These are phyloP conservation scores for Gorsachius magnificus DNA, from an alignment of 2,797 vertebrate species.

Conservation along the genomic window DNA sequence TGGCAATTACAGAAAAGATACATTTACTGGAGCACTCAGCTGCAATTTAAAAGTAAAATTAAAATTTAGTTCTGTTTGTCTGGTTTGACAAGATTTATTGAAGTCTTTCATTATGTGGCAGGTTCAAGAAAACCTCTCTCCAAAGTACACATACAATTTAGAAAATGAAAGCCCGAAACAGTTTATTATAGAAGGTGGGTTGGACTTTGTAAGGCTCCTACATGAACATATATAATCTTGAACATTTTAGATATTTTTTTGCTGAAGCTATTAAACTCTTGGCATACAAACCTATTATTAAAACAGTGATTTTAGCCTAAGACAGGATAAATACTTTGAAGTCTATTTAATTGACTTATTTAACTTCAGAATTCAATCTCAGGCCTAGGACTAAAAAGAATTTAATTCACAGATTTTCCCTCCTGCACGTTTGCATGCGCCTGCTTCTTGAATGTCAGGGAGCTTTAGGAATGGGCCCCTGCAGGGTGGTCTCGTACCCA, in stretches of 20 bases:
- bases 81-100: conserved; percentile 38
- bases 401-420: not conserved
- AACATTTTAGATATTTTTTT: not conserved
- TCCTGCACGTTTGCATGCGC: not conserved
- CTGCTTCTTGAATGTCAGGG: not conserved
- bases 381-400: not conserved
- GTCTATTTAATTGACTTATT: not conserved
- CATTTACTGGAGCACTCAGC: not conserved
- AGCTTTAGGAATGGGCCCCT: not conserved
- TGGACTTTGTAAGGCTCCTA: conserved; percentile 5
- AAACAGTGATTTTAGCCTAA: not conserved
- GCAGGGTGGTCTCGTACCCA: accelerated
- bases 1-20: not conserved
- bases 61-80: conserved; percentile 16
- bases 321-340: conserved; percentile 35
- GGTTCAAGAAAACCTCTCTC: conserved; percentile 35
- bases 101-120: conserved; percentile 33
- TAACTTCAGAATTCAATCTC: not conserved
- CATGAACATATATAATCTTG: not conserved
- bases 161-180: conserved; percentile 46
- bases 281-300: conserved; percentile 19
- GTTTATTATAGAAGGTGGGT: conserved; percentile 45
- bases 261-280: conserved; percentile 11
- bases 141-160: conserved; percentile 41
- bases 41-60: conserved; percentile 45